phyloP scores from a whole-genome alignment of 2,113 vertebrate species.

The Charadrius vociferus region DNA sequence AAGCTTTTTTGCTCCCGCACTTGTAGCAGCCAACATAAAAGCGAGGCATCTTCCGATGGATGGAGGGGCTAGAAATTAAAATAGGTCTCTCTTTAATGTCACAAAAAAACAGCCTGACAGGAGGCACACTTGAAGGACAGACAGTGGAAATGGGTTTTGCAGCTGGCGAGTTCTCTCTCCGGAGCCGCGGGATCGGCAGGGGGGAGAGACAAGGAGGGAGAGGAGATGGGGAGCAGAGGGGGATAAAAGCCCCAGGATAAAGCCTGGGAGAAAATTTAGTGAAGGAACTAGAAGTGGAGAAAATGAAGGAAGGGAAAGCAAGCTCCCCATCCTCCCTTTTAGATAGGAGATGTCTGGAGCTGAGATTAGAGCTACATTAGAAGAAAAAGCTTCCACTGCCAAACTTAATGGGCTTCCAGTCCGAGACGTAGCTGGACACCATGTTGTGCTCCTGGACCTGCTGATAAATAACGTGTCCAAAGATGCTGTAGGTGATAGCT shows the following conservation, averaged over 20 bases:
- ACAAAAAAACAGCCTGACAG: not conserved
- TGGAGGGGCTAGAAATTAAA: not conserved
- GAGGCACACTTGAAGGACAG: not conserved
- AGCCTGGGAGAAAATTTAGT: not conserved
- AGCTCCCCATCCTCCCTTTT: not conserved
- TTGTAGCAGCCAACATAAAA: not conserved
- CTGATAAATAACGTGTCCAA: not conserved
- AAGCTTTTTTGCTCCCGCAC: not conserved
- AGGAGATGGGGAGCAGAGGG: not conserved
- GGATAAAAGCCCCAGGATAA: not conserved
- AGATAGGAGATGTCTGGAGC: fast-evolving
- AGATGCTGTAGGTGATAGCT: not conserved
- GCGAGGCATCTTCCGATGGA: not conserved
- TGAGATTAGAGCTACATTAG: not conserved
- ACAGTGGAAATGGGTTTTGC: not conserved
- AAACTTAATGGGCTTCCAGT: not conserved
- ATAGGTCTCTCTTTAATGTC: not conserved
- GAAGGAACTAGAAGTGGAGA: not conserved
- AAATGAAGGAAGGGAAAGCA: not conserved
- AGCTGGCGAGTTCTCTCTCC: not conserved
- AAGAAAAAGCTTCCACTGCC: not conserved
- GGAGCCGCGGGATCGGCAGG: not conserved
- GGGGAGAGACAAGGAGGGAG: not conserved
- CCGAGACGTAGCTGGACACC: fast-evolving
- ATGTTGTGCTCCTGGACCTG: not conserved